Base-by-base conservation (phyloP, 2,888 invertebrate species). In the Alcis repandata region DNA sequence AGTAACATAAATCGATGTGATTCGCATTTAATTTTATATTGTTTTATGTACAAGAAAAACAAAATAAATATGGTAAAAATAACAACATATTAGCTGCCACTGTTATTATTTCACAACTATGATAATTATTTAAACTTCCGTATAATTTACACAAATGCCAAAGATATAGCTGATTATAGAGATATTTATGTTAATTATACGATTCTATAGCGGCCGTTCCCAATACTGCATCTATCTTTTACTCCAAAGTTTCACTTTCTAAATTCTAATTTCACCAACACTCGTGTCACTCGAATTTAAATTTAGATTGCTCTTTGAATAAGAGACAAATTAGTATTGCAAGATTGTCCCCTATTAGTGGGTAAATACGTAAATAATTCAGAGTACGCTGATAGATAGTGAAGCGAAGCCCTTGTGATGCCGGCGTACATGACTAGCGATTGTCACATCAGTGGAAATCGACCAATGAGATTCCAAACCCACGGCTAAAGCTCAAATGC, bases 341-440 rank as follows among this genome's bases (percentile, higher is more conserved):
- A 41, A 41, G 17, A 17, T 32, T 32, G 40, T 20, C 19, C 41
- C 36, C 20, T 46, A 48, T 17, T n/a, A 63, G 11, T 36, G 45
- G 40, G 52, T 54, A 68, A 60, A 57, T 65, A 61, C 52, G 56
- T 59, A 45, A 27, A 57, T 49, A 62, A 58, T 61, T 11, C 13
- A 22, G 22, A 19, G 48, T 17, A 8, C 11, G 65, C 60, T 54
- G 53, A 59, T 48, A 61, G 57, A 48, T 40, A 62, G 10, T 46
- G 15, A 62, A 64, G 70, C 68, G 51, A 49, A 69, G 67, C 60
- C 19, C 54, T 81, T 90, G 91, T 90, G 91, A 91, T 91, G 92
- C 70, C 81, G 91, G 89, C 90, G 87, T 84, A 85, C 74, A 81
- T 79, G 92, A 92, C 92, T 92, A 92, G 92, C 87, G 84, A 80